Evolutionary conservation across 30 jellyfish, hydroid and myxozoan species (phyloP), one percentile per base, ranked within the genome.

Genomic region (Aurelia aurita): DNA sequence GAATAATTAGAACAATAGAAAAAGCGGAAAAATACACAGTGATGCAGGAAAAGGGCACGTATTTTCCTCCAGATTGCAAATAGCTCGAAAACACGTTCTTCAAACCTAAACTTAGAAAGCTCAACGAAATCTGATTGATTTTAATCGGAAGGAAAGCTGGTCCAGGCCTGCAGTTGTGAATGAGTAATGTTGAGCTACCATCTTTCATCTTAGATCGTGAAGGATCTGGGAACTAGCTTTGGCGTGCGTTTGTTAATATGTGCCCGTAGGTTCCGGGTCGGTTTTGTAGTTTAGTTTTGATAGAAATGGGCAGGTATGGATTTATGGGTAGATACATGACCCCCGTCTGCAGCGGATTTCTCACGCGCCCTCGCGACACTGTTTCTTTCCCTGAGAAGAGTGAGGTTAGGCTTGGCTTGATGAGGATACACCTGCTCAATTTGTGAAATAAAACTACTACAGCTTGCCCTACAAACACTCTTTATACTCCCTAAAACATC

Each of bases 351-450:
- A 61, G 71, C 76, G 87, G 74, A 75, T 23, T 67, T 75, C 66
- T 75, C 87, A 75, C 87, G 87, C 87, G 87, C 87, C 87, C 87
- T 68, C 87, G 59, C 49, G 66, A 16, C 27, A 46, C 69, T 46
- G 87, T 75, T 69, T 75, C 87, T 60, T 75, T 75, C 74, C 69
- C 60, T 57, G 87, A 27, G 19, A 23, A 29, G 77, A 75, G 76
- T 58, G 44, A 75, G 76, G 76, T 55, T 32, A 75, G 87, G 87
- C 76, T 75, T 75, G 76, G 87, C 46, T 70, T 70, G 46, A 45
- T 49, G 29, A 55, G 67, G 82, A 75, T 75, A 75, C 87, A 75
- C 87, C 87, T 75, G 87, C 87, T 58, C 87, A 18, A 34, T 18
- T 55, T 19, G 87, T 18, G 66, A 75, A 73, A 57, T 26, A 57